Evolutionary conservation across 1,140 invertebrate genomes (phyloP), one percentile per base, ranked within the genome.

Genomic region (Drosophila pseudoobscura): DNA sequence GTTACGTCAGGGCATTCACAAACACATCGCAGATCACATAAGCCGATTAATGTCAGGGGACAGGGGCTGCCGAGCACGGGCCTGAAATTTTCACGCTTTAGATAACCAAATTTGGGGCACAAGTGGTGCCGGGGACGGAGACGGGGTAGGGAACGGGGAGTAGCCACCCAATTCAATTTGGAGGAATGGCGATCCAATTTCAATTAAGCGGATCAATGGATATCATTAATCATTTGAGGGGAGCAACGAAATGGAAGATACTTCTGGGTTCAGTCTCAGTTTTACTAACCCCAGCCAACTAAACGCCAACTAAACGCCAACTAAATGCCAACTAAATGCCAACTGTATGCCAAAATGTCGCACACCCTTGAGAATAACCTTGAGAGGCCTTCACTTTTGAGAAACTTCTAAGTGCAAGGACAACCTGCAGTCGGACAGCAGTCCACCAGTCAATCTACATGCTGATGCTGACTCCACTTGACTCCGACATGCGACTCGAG

Each of bases 401-500:
- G 70, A 49, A 41, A 64, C 60, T 54, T 57, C 46, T 84, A 79
- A 87, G 80, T 85, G 80, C 80, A 85, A 85, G 82, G 82, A 85
- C 84, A 83, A 84, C 80, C 58, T 70, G 64, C 64, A 31, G 46
- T 22, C 56, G 35, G 29, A 26, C 24, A 20, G 20, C 20, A 20
- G 24, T 26, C 52, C 59, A 44, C 46, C 76, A 61, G 46, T 71
- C 63, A 65, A 35, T 56, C 64, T 46, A 56, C 54, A 65, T 50
- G 47, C 59, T 70, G 66, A 69, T 69, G 65, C 73, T 84, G 68
- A 84, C 73, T 87, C 59, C 47, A 63, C 56, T 75, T 78, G 82
- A 85, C 80, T 87, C 78, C 87, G 80, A 87, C 80, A 87, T 87
- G 82, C 78, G 70, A 77, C 80, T 87, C 83, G 68, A 84, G 75